Base-by-base conservation (phyloP, 2,888 invertebrate genomes). In the Cryptocheilus praepositus region DNA sequence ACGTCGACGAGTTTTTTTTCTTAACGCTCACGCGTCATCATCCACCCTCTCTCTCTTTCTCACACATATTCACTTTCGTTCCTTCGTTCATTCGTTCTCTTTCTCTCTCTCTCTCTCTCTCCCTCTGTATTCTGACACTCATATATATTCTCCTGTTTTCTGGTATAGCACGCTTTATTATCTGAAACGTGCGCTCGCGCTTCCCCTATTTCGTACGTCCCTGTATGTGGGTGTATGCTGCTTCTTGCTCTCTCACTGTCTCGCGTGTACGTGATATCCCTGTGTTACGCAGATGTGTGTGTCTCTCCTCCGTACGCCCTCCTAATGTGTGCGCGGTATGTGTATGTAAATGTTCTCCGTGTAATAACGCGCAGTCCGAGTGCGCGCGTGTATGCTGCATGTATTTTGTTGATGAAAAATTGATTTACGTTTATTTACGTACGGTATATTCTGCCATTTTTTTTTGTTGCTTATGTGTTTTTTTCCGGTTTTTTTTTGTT, bases 361-460 rank as follows among this genome's bases (percentile, higher is more conserved):
- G 36, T 7, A 36, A 7, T 28, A 11, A 36, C 36, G 36, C 36
- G 1, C 36, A 36, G 11, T 36, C 36, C 11, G 36, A 22, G 44
- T 21, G 21, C n/a, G 46, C 28, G 2, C 21, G 46, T 46, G 46
- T 60, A 61, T 56, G 51, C 25, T 49, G 56, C 53, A 22, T 56
- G 69, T 69, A 52, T 73, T 65, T 65, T 7, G 36, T 70, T 69
- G 67, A 63, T 66, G 70, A 79, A 78, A 36, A 66, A 67, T 74
- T 68, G 64, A 70, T 78, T 70, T 67, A 66, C 68, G 70, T 67
- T 76, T 73, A 70, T 73, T 36, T 74, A 75, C 73, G 76, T 77
- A 75, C 73, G 74, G 74, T 83, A 36, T 81, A 83, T 63, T 36
- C 77, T 79, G 83, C 68, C 3, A 78, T 80, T 75, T 74, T 75